Evolutionary conservation across 1,140 invertebrate genomes (phyloP).

Genomic region (Drosophila nikananu): DNA sequence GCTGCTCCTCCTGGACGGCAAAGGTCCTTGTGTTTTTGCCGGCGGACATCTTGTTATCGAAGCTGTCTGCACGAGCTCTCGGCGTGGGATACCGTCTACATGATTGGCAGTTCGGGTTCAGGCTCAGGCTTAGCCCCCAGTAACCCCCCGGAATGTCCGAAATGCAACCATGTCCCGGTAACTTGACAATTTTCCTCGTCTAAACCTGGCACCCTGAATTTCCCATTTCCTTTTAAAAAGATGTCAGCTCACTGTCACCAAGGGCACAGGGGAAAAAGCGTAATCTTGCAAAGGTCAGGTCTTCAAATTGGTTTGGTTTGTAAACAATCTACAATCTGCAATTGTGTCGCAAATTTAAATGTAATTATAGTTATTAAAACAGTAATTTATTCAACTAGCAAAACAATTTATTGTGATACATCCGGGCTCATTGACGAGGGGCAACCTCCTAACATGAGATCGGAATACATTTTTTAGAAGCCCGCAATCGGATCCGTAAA

Average conservation of each 20-base stretch:
- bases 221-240: conserved; percentile 24
- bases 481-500: too few relatives aligned
- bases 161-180: conserved; percentile 54
- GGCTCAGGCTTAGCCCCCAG: conserved; percentile 29
- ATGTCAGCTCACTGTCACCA: conserved; percentile 42
- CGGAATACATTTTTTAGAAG: too few relatives aligned
- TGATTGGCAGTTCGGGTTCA: conserved; percentile 79
- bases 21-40: conserved; percentile 21
- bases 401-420: not conserved
- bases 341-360: not conserved
- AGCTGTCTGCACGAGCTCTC: conserved; percentile 50
- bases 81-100: conserved; percentile 14
- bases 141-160: conserved; percentile 23
- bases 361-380: not conserved
- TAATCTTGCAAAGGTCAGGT: not conserved
- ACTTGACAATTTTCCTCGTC: conserved; percentile 39
- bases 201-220: conserved; percentile 23
- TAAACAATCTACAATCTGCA: not conserved
- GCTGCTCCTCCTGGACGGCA: conserved; percentile 8
- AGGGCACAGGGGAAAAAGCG: conserved; percentile 1
- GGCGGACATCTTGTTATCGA: conserved; percentile 75
- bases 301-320: not conserved
- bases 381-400: not conserved
- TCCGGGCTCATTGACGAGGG: too few relatives aligned
- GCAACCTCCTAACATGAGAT: too few relatives aligned